Evolutionary conservation across 2,797 vertebrate genomes (phyloP), one percentile per base, ranked within the genome.

Genomic region (Danionella dracula): DNA sequence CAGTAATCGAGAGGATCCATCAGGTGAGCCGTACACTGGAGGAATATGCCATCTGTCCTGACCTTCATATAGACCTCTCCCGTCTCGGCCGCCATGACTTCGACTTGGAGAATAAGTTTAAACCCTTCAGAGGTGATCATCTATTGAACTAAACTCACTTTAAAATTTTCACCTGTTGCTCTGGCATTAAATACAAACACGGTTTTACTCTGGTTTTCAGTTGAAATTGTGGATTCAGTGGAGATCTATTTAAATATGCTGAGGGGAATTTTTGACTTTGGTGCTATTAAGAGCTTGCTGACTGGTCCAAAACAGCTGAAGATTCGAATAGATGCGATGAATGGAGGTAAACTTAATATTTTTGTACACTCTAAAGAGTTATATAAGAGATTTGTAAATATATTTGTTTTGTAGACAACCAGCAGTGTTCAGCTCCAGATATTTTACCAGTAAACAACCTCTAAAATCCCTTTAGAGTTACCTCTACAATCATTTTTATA

Each of bases 101-200:
- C 85, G 96, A 99, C 80, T 79, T 99, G 78, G 97, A 99, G 85
- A 99, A 98, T 87, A 99, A 98, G 81, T 98, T 98, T 83, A 99
- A 99, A 75, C 97, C 97, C 55, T 99, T 99, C 84, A 88, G 95
- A 92, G 97, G 97, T 99, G 91, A 35, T 11, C 41, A 7, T 8
- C 1, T 17, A n/a, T n/a, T n/a, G n/a, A n/a, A 44, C 21, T 19
- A 20, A 23, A 41, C 35, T 50, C n/a, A n/a, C 20, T 60, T 9
- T 11, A 15, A n/a, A 16, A 10, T 48, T 27, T 20, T 40, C 2
- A 29, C 17, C 16, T 27, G 23, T 27, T 27, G 3, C 23, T 15
- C 20, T 48, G 31, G 2, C 19, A 16, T 20, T 48, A 8, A 15
- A 9, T 31, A 11, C 50, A 6, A 42, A 35, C 23, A 61, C 7